A percentile compares a stretch with the other conserved stretches of the same genome.
Evolutionary conservation across 2,797 vertebrate species (phyloP).

Genomic region (Cynopterus sphinx): DNA sequence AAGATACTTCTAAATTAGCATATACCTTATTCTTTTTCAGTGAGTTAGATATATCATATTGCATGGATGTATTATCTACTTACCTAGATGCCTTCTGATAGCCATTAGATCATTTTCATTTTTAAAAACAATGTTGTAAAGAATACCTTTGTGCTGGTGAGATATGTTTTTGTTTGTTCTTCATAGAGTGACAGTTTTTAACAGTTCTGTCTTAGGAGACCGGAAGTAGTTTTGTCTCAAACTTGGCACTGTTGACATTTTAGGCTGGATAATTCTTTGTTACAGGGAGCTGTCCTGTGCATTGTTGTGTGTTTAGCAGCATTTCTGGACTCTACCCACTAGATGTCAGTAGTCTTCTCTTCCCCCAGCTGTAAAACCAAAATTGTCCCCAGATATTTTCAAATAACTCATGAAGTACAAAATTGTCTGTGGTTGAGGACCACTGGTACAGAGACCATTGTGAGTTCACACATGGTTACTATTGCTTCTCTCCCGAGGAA

Average conservation of each 20-base stretch:
- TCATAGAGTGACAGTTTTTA: not conserved
- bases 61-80: not conserved
- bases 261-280: not conserved
- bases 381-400: not conserved
- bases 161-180: not conserved
- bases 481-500: not conserved
- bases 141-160: not conserved
- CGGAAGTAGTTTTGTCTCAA: not conserved
- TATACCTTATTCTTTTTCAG: not conserved
- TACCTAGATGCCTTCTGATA: not conserved
- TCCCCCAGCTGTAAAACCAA: not conserved
- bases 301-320: not conserved
- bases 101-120: not conserved
- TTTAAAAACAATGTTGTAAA: constrained; percentile 9
- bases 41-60: constrained; percentile 7
- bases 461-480: not conserved
- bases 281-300: not conserved
- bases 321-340: not conserved
- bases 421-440: not conserved
- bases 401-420: not conserved
- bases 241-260: not conserved
- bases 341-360: not conserved
- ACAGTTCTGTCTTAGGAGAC: not conserved
- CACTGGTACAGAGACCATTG: not conserved
- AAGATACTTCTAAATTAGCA: constrained; percentile 19